Conservation (phyloP, 1,140 invertebrate genomes). For the Gryllus bimaculatus region DNA sequence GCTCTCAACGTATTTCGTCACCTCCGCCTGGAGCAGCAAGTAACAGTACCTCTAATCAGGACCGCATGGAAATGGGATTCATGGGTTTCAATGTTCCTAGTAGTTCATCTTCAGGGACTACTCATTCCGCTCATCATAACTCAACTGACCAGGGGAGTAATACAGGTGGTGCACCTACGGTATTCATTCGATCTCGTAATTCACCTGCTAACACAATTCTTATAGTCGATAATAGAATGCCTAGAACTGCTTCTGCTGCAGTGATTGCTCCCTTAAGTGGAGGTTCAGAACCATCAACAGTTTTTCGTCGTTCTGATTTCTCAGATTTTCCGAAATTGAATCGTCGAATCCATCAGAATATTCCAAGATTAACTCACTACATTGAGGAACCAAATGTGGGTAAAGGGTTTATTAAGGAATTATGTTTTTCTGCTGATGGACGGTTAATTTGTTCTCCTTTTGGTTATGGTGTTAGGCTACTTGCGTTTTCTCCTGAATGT, state of each 20-base stretch:
- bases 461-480: conserved; percentile 68
- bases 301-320: not conserved
- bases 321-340: not conserved
- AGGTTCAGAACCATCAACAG: not conserved
- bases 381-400: conserved; percentile 81
- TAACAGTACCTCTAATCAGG: not conserved
- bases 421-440: conserved; percentile 82
- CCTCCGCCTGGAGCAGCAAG: not conserved
- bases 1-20: not conserved
- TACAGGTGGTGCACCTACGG: not conserved
- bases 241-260: not conserved
- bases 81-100: not conserved
- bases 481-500: conserved; percentile 69
- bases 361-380: conserved; percentile 69
- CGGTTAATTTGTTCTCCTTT: conserved; percentile 82
- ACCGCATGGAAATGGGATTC: not conserved
- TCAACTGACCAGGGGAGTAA: not conserved
- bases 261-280: not conserved
- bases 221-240: not conserved
- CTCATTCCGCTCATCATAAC: not conserved
- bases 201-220: not conserved
- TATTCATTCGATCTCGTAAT: not conserved
- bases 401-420: conserved; percentile 74
- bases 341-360: conserved; percentile 51
- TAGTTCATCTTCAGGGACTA: not conserved